A percentile compares a stretch with the other conserved stretches of the same genome.
phyloP scores from a whole-genome alignment of 2,797 vertebrate genomes.

The Smutsia temminckii region DNA sequence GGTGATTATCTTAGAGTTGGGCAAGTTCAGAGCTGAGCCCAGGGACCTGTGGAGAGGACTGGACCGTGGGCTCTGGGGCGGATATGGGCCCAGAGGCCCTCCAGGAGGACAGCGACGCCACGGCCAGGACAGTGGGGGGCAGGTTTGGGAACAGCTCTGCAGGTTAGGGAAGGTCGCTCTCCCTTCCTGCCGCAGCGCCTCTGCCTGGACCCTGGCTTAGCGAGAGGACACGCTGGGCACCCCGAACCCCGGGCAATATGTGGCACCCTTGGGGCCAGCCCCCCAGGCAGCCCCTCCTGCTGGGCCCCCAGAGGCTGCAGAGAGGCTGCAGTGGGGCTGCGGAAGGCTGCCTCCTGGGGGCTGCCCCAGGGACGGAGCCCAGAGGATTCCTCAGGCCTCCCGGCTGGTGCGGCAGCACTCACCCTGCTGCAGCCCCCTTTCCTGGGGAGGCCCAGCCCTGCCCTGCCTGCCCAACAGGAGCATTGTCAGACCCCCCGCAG shows the following conservation, averaged over 20 bases:
- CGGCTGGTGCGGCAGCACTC: background rate
- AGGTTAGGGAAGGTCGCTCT: background rate
- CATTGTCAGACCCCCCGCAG: background rate
- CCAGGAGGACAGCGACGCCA: fast-evolving
- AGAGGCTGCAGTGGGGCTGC: too few species aligned
- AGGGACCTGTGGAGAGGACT: background rate
- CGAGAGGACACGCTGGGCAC: background rate
- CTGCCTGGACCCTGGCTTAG: background rate
- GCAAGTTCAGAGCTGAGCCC: background rate
- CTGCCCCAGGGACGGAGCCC: background rate
- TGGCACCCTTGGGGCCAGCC: background rate
- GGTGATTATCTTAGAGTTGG: background rate
- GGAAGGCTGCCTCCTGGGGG: background rate
- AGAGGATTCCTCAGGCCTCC: too few species aligned
- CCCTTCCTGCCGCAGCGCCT: too few species aligned
- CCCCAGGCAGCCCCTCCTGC: background rate
- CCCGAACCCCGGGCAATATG: background rate
- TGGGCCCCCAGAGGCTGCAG: background rate
- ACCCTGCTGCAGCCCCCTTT: too few species aligned
- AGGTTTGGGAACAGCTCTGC: background rate
- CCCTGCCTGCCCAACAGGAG: background rate
- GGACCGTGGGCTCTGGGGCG: too few species aligned
- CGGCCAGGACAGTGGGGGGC: fast-evolving
- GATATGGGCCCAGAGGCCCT: background rate
- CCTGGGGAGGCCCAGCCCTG: background rate